Evolutionary conservation across 2,797 vertebrate species (phyloP).

Genomic region (Pampus argenteus): DNA sequence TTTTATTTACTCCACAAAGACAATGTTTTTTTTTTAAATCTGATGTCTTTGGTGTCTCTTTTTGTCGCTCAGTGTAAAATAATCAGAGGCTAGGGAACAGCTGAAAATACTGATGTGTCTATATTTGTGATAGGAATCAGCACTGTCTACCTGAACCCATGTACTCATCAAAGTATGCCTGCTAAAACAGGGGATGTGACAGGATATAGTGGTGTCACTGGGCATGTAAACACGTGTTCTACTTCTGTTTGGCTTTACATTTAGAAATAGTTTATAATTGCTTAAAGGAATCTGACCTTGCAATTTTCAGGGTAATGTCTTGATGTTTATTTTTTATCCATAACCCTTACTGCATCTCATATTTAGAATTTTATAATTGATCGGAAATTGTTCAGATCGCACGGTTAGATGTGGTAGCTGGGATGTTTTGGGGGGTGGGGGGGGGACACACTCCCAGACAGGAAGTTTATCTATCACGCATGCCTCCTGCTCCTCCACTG

Average conservation of each 20-base stretch:
- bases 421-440: too few species aligned
- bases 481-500: constrained; percentile 75
- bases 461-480: constrained; percentile 85
- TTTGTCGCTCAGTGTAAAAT: constrained; percentile 5
- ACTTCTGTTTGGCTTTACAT: constrained; percentile 66
- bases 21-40: not conserved
- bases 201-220: constrained; percentile 23
- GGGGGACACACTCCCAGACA: constrained; percentile 76
- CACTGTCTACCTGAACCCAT: constrained; percentile 41
- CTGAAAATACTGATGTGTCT: constrained; percentile 13
- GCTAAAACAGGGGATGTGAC: constrained; percentile 44
- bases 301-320: constrained; percentile 19
- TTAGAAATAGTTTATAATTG: constrained; percentile 24
- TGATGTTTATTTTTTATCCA: constrained; percentile 50
- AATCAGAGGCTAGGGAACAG: constrained; percentile 16
- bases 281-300: constrained; percentile 11
- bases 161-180: constrained; percentile 45
- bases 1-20: constrained; percentile 3
- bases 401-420: constrained; percentile 53
- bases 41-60: not conserved
- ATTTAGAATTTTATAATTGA: constrained; percentile 62
- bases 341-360: constrained; percentile 44
- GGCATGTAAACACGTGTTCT: constrained; percentile 52
- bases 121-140: constrained; percentile 45
- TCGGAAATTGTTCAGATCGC: constrained; percentile 70